These are phyloP conservation scores for Semibalanus balanoides DNA, from an alignment of 1,140 invertebrate genomes.

Conservation along the genomic window DNA sequence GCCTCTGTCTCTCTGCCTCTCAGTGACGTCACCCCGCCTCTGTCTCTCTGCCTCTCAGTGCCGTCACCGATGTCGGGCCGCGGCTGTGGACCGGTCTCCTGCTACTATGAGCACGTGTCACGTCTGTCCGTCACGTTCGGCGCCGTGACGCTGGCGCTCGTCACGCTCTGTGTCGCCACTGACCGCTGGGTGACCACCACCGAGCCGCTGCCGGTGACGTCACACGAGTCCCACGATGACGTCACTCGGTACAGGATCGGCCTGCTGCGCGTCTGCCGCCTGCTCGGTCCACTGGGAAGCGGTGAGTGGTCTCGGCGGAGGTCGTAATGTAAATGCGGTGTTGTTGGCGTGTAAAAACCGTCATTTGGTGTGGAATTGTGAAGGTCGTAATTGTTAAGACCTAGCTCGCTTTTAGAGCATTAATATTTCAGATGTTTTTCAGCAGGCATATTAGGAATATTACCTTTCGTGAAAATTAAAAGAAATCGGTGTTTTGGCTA, in stretches of 20 bases:
- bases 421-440: no score
- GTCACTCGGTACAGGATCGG: neutral
- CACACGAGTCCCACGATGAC: neutral
- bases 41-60: neutral
- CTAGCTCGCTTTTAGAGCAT: no score
- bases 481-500: no score
- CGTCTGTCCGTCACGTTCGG: neutral
- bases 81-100: neutral
- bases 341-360: no score
- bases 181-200: conserved; percentile 1
- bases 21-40: no score
- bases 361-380: no score
- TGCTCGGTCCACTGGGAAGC: neutral
- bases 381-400: no score
- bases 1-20: no score
- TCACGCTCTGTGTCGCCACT: neutral
- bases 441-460: no score
- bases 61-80: neutral
- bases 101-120: neutral
- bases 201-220: neutral
- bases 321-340: no score
- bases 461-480: no score
- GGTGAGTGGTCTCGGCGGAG: no score
- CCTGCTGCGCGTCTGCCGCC: neutral
- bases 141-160: neutral